A percentile compares a stretch with the other conserved stretches of the same genome.
These are phyloP conservation scores for Leucoraja erinaceus DNA, from an alignment of 2,113 vertebrate genomes.

Conservation along the genomic window DNA sequence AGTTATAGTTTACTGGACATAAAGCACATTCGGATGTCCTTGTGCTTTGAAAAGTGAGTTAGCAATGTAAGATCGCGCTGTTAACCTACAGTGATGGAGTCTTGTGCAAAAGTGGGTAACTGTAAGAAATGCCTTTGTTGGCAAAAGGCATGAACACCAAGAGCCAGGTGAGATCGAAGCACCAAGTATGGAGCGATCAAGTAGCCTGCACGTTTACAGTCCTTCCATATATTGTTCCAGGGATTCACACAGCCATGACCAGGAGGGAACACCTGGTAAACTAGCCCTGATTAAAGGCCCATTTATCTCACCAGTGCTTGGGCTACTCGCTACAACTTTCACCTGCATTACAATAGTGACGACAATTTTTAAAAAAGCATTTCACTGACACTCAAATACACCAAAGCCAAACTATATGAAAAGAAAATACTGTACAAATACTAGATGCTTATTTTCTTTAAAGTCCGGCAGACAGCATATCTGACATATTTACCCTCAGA, in stretches of 20 bases:
- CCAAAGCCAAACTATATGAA: not conserved
- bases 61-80: not conserved
- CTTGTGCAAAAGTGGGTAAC: not conserved
- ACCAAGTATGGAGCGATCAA: not conserved
- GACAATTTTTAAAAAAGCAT: not conserved
- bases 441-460: not conserved
- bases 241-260: not conserved
- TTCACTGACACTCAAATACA: not conserved
- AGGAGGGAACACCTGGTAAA: not conserved
- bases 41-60: not conserved
- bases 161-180: not conserved
- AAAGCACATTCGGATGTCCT: not conserved
- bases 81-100: not conserved
- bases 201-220: not conserved
- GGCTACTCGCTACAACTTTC: not conserved
- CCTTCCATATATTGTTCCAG: not conserved
- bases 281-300: not conserved
- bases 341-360: not conserved
- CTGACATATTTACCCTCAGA: not conserved
- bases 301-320: not conserved
- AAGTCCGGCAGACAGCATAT: not conserved
- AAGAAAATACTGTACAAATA: not conserved
- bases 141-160: no score
- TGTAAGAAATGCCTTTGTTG: not conserved
- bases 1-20: not conserved